Evolutionary conservation across 2,113 vertebrate species (phyloP).

Genomic region (Turnix velox): DNA sequence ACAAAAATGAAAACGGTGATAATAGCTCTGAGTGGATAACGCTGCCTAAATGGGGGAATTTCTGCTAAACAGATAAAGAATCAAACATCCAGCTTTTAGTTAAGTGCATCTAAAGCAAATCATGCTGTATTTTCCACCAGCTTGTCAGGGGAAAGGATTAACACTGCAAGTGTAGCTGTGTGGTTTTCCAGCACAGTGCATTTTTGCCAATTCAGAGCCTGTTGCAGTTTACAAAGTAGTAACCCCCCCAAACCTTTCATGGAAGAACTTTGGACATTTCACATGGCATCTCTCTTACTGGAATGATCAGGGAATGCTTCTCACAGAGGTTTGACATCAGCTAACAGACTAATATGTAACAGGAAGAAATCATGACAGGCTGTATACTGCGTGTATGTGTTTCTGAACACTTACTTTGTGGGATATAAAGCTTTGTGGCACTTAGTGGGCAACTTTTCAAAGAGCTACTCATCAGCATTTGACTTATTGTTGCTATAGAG

Average conservation of each 20-base stretch:
- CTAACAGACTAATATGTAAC: neutral
- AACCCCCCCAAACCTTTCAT: neutral
- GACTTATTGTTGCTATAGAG: neutral
- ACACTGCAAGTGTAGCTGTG: fast-evolving
- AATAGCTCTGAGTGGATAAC: neutral
- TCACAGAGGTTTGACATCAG: fast-evolving
- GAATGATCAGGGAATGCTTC: fast-evolving
- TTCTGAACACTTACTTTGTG: neutral
- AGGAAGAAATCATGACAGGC: neutral
- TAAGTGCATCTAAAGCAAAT: neutral
- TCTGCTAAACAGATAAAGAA: neutral
- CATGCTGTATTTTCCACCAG: neutral
- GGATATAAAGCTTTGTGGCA: neutral
- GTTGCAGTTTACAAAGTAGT: neutral
- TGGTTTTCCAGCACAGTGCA: neutral
- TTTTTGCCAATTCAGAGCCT: neutral
- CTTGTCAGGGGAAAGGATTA: neutral
- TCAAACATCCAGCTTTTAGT: neutral
- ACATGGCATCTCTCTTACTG: neutral
- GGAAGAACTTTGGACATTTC: neutral
- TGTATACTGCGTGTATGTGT: neutral
- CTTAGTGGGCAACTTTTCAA: neutral
- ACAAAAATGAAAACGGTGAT: neutral
- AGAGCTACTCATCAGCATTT: neutral
- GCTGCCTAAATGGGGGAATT: neutral